phyloP scores from a whole-genome alignment of 2,113 vertebrate genomes.

The Ophiodon elongatus region DNA sequence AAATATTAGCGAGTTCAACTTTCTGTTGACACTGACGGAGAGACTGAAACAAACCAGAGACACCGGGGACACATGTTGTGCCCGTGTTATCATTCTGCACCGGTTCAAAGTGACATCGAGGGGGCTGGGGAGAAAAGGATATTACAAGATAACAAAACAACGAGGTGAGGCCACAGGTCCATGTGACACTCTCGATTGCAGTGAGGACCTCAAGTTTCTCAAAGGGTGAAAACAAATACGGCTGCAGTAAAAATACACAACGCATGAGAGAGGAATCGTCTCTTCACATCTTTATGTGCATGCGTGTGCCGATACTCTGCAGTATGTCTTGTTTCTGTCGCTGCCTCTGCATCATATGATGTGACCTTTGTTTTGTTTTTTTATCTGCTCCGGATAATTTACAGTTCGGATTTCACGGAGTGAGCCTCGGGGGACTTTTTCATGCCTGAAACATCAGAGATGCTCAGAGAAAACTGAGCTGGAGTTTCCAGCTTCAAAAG shows the following conservation, averaged over 20 bases:
- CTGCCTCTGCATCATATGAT: slow-evolving; percentile 12
- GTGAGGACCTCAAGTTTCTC: slow-evolving; percentile 31
- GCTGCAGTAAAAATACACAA: slow-evolving; percentile 11
- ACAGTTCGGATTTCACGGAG: slow-evolving; percentile 58
- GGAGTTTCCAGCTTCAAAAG: slow-evolving; percentile 39
- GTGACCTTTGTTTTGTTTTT: slow-evolving; percentile 25
- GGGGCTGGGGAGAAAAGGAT: not conserved
- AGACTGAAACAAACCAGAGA: slow-evolving; percentile 11
- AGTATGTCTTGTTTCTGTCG: slow-evolving; percentile 2
- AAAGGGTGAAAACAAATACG: slow-evolving; percentile 39
- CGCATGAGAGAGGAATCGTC: not conserved
- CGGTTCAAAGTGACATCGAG: slow-evolving; percentile 23
- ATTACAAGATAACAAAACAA: slow-evolving; percentile 42
- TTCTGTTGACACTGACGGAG: not conserved
- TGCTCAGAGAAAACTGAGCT: slow-evolving; percentile 34
- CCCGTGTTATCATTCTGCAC: slow-evolving; percentile 27
- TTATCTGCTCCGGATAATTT: slow-evolving; percentile 31
- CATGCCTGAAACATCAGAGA: slow-evolving; percentile 49
- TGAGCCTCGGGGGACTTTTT: slow-evolving; percentile 40
- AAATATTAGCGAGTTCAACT: not conserved
- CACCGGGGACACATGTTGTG: not conserved
- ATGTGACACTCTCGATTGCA: slow-evolving; percentile 25
- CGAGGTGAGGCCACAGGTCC: not conserved
- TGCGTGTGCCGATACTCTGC: not conserved
- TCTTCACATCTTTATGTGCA: not conserved